Base-by-base conservation (phyloP, 2,113 vertebrate genomes). In the Orthonyx spaldingii region DNA sequence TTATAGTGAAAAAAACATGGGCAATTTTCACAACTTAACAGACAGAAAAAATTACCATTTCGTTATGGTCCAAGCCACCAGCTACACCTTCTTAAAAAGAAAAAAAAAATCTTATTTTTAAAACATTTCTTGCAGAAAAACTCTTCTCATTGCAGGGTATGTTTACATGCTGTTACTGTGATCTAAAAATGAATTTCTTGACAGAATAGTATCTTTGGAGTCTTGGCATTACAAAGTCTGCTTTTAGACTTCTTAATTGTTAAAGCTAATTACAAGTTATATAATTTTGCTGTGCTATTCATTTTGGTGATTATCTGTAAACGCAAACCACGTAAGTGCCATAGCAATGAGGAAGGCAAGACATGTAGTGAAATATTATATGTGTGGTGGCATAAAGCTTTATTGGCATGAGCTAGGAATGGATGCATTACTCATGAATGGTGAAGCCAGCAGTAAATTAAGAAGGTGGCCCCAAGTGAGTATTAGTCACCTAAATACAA, bases 401-500 rank as follows among this genome's bases (percentile, higher is more conserved):
- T 97, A 95, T 92, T 96, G 94, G 92, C 96, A 94, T 84, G 85
- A 96, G 88, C 75, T 86, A 84, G 83, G 88, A 93, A 91, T 95
- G 60, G 82, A 92, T 93, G 94, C 69, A 94, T 96, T 96, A 96
- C 94, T 97, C 92, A 95, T 88, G 92, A 97, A 94, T 94, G 94
- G 94, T 49, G 79, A 95, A 96, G 94, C 96, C 93, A 96, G 88
- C 90, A 96, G 88, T 96, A 95, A 95, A 97, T 96, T 94, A 95
- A 94, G 94, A 95, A 95, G 93, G 90, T 92, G 90, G 92, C 76
- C 94, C 83, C 96, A 89, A 97, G 81, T 84, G 89, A 91, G 93
- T 91, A 94, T 97, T 96, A 96, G 93, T 97, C 94, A 97, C 92
- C 93, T 93, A 94, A 96, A 96, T 75, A 86, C 79, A 96, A 93